Evolutionary conservation across 1,140 invertebrate species (phyloP).

Genomic region (Hirudo medicinalis): DNA sequence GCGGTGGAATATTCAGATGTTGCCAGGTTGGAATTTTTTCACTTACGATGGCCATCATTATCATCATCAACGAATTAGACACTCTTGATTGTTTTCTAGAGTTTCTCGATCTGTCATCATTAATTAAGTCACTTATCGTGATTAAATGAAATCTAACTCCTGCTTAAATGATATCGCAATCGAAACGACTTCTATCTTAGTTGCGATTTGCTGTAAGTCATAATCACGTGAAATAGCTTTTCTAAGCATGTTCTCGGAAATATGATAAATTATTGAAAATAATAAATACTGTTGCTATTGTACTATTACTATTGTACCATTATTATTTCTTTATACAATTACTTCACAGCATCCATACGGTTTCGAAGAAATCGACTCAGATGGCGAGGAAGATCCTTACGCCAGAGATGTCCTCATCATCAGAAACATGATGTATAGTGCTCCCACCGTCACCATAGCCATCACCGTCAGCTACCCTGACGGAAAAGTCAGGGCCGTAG

Average conservation of each 20-base stretch:
- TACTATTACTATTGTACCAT: too few species aligned
- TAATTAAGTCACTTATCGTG: background rate
- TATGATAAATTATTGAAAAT: background rate
- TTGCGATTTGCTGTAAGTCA: background rate
- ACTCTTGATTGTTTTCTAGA: background rate
- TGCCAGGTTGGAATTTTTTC: background rate
- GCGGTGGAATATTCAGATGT: conserved; percentile 3
- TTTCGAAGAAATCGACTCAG: conserved; percentile 1
- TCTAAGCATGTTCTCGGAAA: background rate
- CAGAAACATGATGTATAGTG: conserved; percentile 6
- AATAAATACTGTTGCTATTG: too few species aligned
- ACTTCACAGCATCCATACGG: background rate
- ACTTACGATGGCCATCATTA: background rate
- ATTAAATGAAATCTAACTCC: background rate
- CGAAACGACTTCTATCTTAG: background rate
- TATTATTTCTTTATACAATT: background rate
- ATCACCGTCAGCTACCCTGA: conserved; percentile 5
- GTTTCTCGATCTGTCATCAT: background rate
- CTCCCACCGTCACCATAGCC: background rate
- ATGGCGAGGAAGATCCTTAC: conserved; percentile 8
- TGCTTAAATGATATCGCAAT: too few species aligned
- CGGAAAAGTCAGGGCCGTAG: conserved; percentile 3
- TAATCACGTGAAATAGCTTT: background rate
- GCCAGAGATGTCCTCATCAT: background rate
- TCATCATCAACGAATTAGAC: background rate